phyloP scores from a whole-genome alignment of 1,140 invertebrate genomes.

The Danaus melanippus region DNA sequence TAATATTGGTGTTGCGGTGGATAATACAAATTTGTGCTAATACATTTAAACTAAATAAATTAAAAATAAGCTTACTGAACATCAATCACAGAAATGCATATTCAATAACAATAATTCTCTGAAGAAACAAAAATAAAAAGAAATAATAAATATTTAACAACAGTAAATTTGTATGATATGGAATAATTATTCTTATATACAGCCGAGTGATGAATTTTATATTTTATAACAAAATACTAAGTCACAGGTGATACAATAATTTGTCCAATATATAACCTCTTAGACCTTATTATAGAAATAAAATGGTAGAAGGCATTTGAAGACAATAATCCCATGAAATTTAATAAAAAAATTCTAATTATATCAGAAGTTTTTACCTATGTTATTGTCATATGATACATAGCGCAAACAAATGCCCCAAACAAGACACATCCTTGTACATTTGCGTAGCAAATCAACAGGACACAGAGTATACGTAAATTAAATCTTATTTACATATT shows the following conservation, averaged over 20 bases:
- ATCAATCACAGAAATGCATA: constrained; percentile 64
- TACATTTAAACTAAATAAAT: constrained; percentile 26
- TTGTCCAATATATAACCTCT: constrained; percentile 4
- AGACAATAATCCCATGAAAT: too few species aligned
- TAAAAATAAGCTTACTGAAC: constrained; percentile 40
- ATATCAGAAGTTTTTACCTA: too few species aligned
- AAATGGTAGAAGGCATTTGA: too few species aligned
- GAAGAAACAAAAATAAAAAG: constrained; percentile 30
- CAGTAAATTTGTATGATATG: constrained; percentile 23
- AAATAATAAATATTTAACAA: constrained; percentile 18
- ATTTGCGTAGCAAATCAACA: constrained; percentile 46
- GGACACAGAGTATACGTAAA: constrained; percentile 29
- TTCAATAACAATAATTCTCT: constrained; percentile 53
- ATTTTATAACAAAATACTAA: constrained; percentile 54
- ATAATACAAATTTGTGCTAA: constrained; percentile 41
- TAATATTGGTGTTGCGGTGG: too few species aligned
- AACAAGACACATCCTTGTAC: constrained; percentile 32
- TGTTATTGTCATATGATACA: background rate
- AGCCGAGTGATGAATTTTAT: constrained; percentile 34
- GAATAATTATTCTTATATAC: constrained; percentile 34
- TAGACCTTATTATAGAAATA: too few species aligned
- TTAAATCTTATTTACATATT: constrained; percentile 25
- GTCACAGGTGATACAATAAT: constrained; percentile 45
- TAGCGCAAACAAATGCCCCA: constrained; percentile 1
- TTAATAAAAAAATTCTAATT: too few species aligned